A percentile compares a stretch with the other conserved stretches of the same genome.
phyloP scores from a whole-genome alignment of 2,888 invertebrate genomes.

The Smittia aterrima region DNA sequence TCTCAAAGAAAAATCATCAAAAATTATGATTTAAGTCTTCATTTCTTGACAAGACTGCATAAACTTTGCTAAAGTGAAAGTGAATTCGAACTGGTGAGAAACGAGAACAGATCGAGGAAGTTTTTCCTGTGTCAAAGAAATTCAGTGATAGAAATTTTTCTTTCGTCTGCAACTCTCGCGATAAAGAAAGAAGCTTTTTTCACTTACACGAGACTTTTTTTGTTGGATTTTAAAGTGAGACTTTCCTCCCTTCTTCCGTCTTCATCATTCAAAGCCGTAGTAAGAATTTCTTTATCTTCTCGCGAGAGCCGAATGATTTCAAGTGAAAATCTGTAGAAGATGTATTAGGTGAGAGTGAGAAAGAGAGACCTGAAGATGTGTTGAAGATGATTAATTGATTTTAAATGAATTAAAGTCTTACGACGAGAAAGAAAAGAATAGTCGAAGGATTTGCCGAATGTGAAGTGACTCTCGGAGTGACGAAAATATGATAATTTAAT shows the following conservation, averaged over 20 bases:
- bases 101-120: neutral
- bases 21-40: neutral
- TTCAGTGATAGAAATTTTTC: slow-evolving; percentile 4
- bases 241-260: neutral
- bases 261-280: neutral
- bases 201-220: neutral
- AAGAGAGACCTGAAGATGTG: slow-evolving; percentile 23
- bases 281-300: no score
- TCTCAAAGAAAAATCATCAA: slow-evolving; percentile 16
- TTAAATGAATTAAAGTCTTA: slow-evolving; percentile 35
- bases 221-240: slow-evolving; percentile 8
- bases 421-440: neutral
- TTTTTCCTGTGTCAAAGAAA: neutral
- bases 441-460: neutral
- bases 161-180: slow-evolving; percentile 1
- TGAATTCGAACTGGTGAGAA: neutral
- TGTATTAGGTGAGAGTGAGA: no score
- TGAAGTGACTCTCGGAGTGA: neutral
- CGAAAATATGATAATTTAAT: slow-evolving; percentile 9
- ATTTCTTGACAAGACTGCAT: neutral
- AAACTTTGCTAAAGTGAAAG: neutral
- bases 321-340: slow-evolving; percentile 1
- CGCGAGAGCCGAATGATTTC: slow-evolving; percentile 16
- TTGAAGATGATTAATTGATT: slow-evolving; percentile 38
- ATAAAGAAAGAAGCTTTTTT: neutral